Conservation (phyloP, 2,888 invertebrate genomes). For the Calameuta idolon region DNA sequence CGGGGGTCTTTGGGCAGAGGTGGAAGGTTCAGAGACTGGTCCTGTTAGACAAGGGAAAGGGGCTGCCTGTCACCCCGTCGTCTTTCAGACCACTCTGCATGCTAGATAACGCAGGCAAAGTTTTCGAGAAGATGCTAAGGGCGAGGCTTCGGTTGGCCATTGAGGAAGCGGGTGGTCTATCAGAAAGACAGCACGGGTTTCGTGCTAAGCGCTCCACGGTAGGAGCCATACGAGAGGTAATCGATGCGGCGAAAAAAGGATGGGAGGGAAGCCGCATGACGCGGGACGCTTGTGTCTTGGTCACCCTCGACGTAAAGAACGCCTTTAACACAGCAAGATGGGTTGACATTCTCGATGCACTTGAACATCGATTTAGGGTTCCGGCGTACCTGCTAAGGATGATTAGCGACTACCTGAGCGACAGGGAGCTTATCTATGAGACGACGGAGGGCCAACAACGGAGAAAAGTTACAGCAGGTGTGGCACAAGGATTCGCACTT, state of each 20-base stretch:
- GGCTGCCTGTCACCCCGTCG: constrained; percentile 21
- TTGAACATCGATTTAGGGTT: constrained; percentile 18
- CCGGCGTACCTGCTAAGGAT: constrained; percentile 26
- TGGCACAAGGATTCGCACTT: constrained; percentile 32
- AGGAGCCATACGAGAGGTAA: constrained; percentile 24
- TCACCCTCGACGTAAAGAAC: constrained; percentile 26
- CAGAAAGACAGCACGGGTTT: constrained; percentile 31
- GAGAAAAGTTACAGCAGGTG: constrained; percentile 27
- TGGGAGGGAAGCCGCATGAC: constrained; percentile 14
- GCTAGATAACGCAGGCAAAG: constrained; percentile 26
- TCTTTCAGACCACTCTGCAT: constrained; percentile 42
- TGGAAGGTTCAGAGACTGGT: too few species aligned
- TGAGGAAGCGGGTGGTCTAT: constrained; percentile 26
- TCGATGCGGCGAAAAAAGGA: constrained; percentile 16
- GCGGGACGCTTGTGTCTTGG: constrained; percentile 24
- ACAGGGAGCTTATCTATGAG: constrained; percentile 29
- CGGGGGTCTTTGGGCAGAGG: not conserved
- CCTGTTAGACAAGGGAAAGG: constrained; percentile 14
- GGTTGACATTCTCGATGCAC: constrained; percentile 26
- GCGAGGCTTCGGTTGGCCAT: constrained; percentile 32
- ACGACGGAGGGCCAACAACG: constrained; percentile 24
- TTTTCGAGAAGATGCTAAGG: constrained; percentile 41
- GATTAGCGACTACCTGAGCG: constrained; percentile 26
- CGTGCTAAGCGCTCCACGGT: constrained; percentile 29
- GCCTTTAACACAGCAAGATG: constrained; percentile 33